These are phyloP conservation scores for Philopotamus ludificatus DNA, from an alignment of 1,140 invertebrate genomes.

Conservation along the genomic window DNA sequence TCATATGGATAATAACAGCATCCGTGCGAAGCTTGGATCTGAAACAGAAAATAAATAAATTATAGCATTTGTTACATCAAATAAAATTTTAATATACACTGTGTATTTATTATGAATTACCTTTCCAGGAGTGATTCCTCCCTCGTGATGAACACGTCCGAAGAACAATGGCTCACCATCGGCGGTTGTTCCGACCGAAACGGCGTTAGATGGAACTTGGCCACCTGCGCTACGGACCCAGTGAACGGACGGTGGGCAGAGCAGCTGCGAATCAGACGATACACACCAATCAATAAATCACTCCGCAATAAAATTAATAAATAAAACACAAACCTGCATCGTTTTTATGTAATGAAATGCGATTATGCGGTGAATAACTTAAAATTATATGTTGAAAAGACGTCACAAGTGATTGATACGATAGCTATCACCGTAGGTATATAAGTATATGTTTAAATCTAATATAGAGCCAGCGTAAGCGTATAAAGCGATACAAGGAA, in stretches of 20 bases:
- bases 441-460: too few species aligned
- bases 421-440: too few species aligned
- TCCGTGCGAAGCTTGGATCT: conserved; percentile 58
- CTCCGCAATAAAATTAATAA: too few species aligned
- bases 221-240: conserved; percentile 63
- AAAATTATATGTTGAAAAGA: too few species aligned
- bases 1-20: conserved; percentile 60
- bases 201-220: conserved; percentile 60
- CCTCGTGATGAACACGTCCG: conserved; percentile 61
- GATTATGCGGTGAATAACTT: too few species aligned
- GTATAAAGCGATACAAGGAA: too few species aligned
- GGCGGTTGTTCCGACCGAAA: conserved; percentile 60
- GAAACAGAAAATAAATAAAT: conserved; percentile 40
- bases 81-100: too few species aligned
- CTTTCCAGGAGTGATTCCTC: conserved; percentile 65
- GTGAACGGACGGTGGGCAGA: conserved; percentile 62
- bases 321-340: too few species aligned
- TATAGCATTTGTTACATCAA: not conserved
- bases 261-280: conserved; percentile 52
- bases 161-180: conserved; percentile 66
- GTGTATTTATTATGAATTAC: conserved; percentile 45
- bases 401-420: too few species aligned
- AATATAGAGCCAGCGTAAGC: too few species aligned
- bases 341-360: not conserved
- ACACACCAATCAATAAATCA: too few species aligned